A percentile compares a stretch with the other conserved stretches of the same genome.
Conservation (phyloP, 2,888 invertebrate genomes). For the Deilephila elpenor region DNA sequence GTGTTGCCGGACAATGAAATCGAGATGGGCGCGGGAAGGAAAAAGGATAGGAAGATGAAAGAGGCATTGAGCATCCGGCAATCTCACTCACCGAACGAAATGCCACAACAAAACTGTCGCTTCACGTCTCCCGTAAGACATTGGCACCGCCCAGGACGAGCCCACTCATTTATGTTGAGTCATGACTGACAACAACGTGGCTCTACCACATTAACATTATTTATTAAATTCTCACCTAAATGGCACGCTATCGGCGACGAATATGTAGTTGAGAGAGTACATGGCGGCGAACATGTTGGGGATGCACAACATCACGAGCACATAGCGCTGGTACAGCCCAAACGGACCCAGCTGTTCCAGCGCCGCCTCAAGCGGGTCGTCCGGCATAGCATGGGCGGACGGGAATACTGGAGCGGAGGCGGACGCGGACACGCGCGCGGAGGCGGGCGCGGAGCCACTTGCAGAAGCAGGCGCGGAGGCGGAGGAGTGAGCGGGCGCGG, state of each 20-base stretch:
- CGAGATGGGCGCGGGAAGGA: no score
- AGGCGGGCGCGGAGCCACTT: slow-evolving; percentile 7
- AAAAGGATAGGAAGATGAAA: no score
- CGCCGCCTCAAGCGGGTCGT: slow-evolving; percentile 64
- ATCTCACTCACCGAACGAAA: no score
- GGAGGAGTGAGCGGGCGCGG: not conserved
- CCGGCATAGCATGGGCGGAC: slow-evolving; percentile 32
- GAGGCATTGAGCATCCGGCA: no score
- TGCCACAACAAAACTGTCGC: no score
- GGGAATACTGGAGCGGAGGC: not conserved
- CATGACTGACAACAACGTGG: no score
- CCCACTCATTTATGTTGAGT: no score
- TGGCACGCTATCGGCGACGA: slow-evolving; percentile 82
- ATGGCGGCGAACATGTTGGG: slow-evolving; percentile 82
- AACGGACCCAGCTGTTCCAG: slow-evolving; percentile 73
- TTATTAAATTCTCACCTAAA: slow-evolving; percentile 75
- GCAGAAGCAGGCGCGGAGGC: slow-evolving; percentile 16
- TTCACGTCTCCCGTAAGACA: no score
- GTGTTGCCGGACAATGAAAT: no score
- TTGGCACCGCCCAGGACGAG: no score
- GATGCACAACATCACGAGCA: slow-evolving; percentile 67
- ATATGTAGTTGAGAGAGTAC: slow-evolving; percentile 83
- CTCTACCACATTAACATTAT: not conserved
- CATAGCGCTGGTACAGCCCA: slow-evolving; percentile 73
- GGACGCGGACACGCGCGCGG: slow-evolving; percentile 24